Base-by-base conservation (phyloP, 2,113 vertebrate genomes). In the Anolis sagrei region DNA sequence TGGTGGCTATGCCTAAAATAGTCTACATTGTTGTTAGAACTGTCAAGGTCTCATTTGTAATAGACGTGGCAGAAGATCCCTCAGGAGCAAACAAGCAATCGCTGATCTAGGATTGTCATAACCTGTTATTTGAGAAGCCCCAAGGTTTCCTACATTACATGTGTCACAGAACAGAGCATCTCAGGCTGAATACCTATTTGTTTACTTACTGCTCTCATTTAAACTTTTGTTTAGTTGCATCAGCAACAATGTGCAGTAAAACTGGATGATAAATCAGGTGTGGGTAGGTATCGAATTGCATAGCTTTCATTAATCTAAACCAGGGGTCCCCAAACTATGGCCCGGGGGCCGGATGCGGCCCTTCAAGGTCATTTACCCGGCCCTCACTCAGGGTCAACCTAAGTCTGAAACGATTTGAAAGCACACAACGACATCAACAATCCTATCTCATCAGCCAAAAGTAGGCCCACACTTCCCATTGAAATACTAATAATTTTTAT, bases 1-100 rank as follows among this genome's bases (percentile, higher is more conserved):
- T 90, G 94, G 92, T 91, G 89, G 91, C 93, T 91, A 2, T 72
- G 88, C 94, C 92, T 87, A 95, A 95, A 96, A 96, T 96, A 96
- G 92, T 91, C 64, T 89, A 91, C 86, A 72, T 23, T 90, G 87
- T 84, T 93, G 84, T 85, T 82, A 89, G 86, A 62, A 88, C 70
- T 83, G 92, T 87, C 83, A 93, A 92, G 13, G 1, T 93, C 90
- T 95, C 84, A 51, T 89, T 89, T 93, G 92, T 91, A 93, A 91
- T 89, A 95, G 82, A 92, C 91, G 90, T 91, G 93, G 77, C 68
- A 83, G 69, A 92, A 94, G 25, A 84, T 83, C 73, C 64, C 84
- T 2, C 32, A 89, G 90, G 84, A 95, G 93, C 93, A 93, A 93
- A 48, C 3, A 86, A 61, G 74, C 66, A 1, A 80, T n/a, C 61